Conservation (phyloP, 2,888 invertebrate genomes). For the Tolmerus cingulatus region DNA sequence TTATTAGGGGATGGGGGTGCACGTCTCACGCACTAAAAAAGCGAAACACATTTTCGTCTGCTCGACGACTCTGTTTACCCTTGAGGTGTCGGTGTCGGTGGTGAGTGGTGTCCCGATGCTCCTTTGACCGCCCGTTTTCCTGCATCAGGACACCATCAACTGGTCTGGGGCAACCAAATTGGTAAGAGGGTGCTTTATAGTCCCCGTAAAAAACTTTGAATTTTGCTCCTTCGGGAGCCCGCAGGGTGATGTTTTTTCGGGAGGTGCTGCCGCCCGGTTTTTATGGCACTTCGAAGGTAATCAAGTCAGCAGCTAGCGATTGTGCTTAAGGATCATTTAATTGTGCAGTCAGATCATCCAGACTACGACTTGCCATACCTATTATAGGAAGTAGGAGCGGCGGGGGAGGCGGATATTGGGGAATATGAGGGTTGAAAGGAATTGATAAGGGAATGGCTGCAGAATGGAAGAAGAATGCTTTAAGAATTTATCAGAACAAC, state of each 20-base stretch:
- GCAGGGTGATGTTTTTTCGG: neutral
- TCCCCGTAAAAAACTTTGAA: neutral
- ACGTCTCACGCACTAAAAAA: neutral
- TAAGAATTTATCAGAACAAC: neutral
- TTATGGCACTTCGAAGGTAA: neutral
- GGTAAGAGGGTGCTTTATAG: neutral
- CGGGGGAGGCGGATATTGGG: neutral
- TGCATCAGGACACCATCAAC: neutral
- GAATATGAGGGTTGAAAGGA: neutral
- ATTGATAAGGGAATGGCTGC: neutral
- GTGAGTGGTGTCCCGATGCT: neutral
- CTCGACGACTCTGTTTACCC: neutral
- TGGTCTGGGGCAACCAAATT: neutral
- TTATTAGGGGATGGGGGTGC: neutral
- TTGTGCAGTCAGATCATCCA: constrained; percentile 11
- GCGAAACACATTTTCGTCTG: neutral
- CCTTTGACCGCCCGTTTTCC: neutral
- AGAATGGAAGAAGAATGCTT: neutral
- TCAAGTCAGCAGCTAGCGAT: neutral
- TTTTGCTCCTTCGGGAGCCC: neutral
- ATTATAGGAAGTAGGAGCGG: neutral
- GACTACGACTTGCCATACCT: neutral
- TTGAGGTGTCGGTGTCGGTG: neutral
- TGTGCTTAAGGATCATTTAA: constrained; percentile 13
- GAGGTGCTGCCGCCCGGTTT: neutral